phyloP scores from a whole-genome alignment of 92 coral and sea anemone species.

The Bergia puertoricense region DNA sequence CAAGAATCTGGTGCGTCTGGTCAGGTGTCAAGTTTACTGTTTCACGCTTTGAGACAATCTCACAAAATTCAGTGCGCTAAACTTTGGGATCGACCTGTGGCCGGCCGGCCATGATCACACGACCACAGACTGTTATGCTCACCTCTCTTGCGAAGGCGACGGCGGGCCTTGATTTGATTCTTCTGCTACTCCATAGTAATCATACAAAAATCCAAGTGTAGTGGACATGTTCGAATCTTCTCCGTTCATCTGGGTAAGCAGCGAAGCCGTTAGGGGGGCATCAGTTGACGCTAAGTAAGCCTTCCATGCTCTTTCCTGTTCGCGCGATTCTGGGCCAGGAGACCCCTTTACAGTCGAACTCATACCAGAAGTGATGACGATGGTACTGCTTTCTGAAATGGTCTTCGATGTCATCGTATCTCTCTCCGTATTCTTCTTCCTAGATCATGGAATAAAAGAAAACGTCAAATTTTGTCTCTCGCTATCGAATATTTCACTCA shows the following conservation, averaged over 20 bases:
- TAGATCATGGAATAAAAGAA: not conserved
- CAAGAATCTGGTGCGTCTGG: not conserved
- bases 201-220: constrained; percentile 92
- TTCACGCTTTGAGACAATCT: not conserved
- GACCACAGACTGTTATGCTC: constrained; percentile 10
- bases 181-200: constrained; percentile 92
- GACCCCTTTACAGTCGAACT: constrained; percentile 48
- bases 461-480: constrained; percentile 1
- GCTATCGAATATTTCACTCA: not conserved
- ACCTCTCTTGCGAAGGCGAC: constrained; percentile 88
- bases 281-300: constrained; percentile 93
- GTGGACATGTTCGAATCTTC: constrained; percentile 96
- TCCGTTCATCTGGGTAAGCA: constrained; percentile 90
- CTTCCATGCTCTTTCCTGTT: constrained; percentile 88
- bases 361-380: constrained; percentile 73
- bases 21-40: not conserved
- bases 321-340: constrained; percentile 67
- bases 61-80: not conserved
- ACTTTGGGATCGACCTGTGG: not conserved
- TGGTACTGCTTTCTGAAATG: constrained; percentile 67
- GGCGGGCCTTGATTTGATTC: constrained; percentile 92
- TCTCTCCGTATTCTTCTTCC: constrained; percentile 67
- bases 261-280: constrained; percentile 85
- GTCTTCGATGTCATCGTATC: constrained; percentile 73
- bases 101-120: not conserved